Percentiles rank a stretch among this genome's conserved stretches.
phyloP scores from a whole-genome alignment of 1,140 invertebrate genomes.

The Prorops nasuta region DNA sequence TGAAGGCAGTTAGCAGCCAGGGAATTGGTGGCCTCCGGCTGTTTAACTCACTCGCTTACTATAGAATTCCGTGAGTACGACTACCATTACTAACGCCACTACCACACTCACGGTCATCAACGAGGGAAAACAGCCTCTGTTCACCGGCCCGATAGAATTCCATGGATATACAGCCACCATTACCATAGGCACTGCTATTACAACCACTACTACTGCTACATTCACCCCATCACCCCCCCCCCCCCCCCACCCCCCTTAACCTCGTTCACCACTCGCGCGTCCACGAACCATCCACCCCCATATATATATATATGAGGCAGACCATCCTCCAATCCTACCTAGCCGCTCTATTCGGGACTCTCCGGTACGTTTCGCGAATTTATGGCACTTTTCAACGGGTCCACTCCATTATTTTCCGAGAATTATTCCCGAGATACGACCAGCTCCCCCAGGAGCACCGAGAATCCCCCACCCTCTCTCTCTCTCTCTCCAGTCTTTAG shows the following conservation, averaged over 20 bases:
- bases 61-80: constrained; percentile 27
- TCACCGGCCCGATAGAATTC: no score
- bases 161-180: no score
- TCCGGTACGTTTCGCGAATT: constrained; percentile 32
- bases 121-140: no score
- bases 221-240: not conserved
- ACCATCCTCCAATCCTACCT: constrained; percentile 17
- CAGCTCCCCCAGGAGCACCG: constrained; percentile 9
- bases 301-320: constrained; percentile 15
- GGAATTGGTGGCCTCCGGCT: constrained; percentile 38
- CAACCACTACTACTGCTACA: no score
- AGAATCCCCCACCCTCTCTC: not conserved
- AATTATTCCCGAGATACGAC: constrained; percentile 35
- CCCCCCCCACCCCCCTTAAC: not conserved
- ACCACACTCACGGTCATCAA: no score
- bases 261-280: not conserved
- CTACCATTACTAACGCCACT: constrained; percentile 20
- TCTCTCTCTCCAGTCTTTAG: not conserved
- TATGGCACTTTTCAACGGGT: constrained; percentile 44
- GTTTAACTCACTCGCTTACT: constrained; percentile 38
- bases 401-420: constrained; percentile 39
- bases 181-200: no score
- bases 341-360: constrained; percentile 6
- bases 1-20: constrained; percentile 36
- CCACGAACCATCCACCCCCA: not conserved